Evolutionary conservation across 2,888 invertebrate species (phyloP), one percentile per base, ranked within the genome.

Genomic region (Pharmacophagus antenor): DNA sequence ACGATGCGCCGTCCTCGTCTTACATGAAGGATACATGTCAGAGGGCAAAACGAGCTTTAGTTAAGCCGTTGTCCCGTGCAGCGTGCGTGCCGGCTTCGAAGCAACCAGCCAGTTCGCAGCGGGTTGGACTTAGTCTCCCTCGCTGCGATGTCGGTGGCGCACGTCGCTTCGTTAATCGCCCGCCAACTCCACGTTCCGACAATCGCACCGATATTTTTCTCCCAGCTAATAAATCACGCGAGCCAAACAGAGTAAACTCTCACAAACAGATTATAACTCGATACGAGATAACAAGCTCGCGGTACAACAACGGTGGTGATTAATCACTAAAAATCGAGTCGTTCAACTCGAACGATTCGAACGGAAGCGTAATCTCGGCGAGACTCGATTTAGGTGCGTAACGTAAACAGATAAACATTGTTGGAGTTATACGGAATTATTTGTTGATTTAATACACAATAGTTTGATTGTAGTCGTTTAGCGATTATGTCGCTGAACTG

Each of bases 381-480:
- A 70, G 74, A 78, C 79, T 81, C 73, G 76, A 73, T 77, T 80
- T 77, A 79, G 78, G 74, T 76, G 75, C 74, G 78, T 74, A 79
- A 84, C 82, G 84, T 85, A 85, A 86, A 85, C 79, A 85, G 73
- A 77, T 76, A 75, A 81, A 82, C 82, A 82, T 82, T 85, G 80
- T 80, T 79, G 67, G 78, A 82, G 80, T 84, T 85, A 80, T 78
- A 73, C 73, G 77, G 80, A 76, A 77, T 76, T 72, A 77, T 81
- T 79, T 80, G 80, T 84, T 84, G 80, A 82, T 76, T 76, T 72
- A 68, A 67, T 65, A 71, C 68, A 70, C 69, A 61, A 68, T 71
- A 74, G 73, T 63, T 68, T 72, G 73, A 55, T 50, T 71, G 67
- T 68, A 68, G 63, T 70, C 49, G 31, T 69, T 69, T 70, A 68